Evolutionary conservation across 2,113 vertebrate genomes (phyloP), one percentile per base, ranked within the genome.

Genomic region (Paratilapia polleni): DNA sequence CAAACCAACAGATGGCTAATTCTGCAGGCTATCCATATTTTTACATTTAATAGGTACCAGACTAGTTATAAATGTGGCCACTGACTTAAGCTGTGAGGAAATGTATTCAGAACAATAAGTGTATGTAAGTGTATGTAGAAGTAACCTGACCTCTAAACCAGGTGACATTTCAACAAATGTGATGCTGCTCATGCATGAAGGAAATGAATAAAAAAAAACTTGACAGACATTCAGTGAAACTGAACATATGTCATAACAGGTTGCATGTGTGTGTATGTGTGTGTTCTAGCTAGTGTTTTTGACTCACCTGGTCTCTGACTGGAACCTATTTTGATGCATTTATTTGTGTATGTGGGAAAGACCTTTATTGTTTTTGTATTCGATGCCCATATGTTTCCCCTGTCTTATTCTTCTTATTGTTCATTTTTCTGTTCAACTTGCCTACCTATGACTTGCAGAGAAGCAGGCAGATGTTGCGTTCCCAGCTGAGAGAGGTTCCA

Each of bases 361-460:
- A 31, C 68, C 68, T 73, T 73, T 31, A 73, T 26, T 41, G n/a
- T 13, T 73, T 3, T 19, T 31, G 0, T 0, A 13, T 47, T 49
- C 47, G 17, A 31, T 73, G 6, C 52, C 28, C 47, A 54, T 31
- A 54, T 73, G 36, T 8, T 36, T 36, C 6, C 36, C 4, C 28
- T 31, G 2, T 31, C 28, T 31, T 31, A 31, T 31, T 31, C 28
- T 36, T 36, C 8, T 36, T 36, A 36, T 36, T 36, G 36, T 8
- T 36, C 36, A 36, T 8, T 36, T 7, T 34, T 6, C 34, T 6
- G 6, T 34, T 34, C 34, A 3, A 34, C 34, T 34, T 34, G 34
- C 34, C 34, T 34, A 34, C 6, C 34, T 34, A 3, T 34, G 3
- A 36, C 6, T 36, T 7, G 6, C 6, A 8, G 8, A 36, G 36